Percentiles rank a stretch among this genome's conserved stretches.
Conservation (phyloP, 2,888 invertebrate species). For the Microchrysa polita region DNA sequence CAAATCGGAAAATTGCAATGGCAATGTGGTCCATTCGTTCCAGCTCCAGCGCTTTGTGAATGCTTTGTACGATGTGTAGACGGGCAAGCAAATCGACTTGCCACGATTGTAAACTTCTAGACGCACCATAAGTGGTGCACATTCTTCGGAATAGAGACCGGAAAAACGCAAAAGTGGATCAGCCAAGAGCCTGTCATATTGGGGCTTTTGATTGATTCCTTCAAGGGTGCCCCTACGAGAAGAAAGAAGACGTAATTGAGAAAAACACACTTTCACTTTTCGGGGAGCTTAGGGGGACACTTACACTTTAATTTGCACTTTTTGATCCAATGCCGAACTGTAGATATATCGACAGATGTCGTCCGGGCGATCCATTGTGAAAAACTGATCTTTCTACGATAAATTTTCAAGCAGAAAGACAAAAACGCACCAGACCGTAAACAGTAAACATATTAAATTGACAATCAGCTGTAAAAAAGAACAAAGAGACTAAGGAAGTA, state of each 20-base stretch:
- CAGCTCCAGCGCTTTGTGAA: constrained; percentile 96
- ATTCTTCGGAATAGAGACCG: constrained; percentile 84
- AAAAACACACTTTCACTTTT: constrained; percentile 3
- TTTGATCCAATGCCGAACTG: constrained; percentile 88
- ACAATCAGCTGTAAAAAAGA: constrained; percentile 19
- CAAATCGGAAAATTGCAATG: constrained; percentile 89
- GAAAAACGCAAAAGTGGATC: constrained; percentile 93
- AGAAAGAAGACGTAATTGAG: constrained; percentile 41
- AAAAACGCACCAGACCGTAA: background rate
- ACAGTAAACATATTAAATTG: constrained; percentile 1
- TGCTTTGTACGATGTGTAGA: constrained; percentile 90
- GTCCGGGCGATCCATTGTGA: constrained; percentile 75
- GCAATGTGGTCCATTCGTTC: constrained; percentile 96
- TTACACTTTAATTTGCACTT: constrained; percentile 93
- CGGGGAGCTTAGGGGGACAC: constrained; percentile 57
- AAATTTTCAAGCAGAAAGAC: background rate
- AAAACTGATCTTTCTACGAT: background rate
- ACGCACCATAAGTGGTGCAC: constrained; percentile 88
- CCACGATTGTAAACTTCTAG: constrained; percentile 86
- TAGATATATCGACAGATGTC: constrained; percentile 88
- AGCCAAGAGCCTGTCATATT: constrained; percentile 85
- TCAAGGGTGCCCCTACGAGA: constrained; percentile 86
- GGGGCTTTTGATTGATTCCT: constrained; percentile 86
- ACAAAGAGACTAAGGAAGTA: too few relatives aligned
- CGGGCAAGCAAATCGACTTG: constrained; percentile 83